These are phyloP conservation scores for Noctua comes DNA, from an alignment of 2,888 invertebrate species.

Conservation along the genomic window DNA sequence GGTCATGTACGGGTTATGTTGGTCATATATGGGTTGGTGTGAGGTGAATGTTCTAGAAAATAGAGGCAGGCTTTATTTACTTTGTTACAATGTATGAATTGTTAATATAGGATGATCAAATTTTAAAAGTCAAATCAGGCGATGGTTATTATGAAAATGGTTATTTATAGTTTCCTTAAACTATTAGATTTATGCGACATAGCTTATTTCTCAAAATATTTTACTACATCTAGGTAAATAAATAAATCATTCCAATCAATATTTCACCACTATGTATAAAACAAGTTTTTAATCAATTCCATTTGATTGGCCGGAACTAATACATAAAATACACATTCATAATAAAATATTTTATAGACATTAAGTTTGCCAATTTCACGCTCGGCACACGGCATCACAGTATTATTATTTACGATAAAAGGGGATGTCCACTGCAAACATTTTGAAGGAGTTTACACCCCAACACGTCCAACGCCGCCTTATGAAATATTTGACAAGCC, in stretches of 20 bases:
- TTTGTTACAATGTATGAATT: background rate
- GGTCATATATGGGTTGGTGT: background rate
- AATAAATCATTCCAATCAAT: slow-evolving; percentile 11
- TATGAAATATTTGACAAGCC: slow-evolving; percentile 48
- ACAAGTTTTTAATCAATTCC: slow-evolving; percentile 60
- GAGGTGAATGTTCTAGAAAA: background rate
- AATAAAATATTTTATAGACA: slow-evolving; percentile 19
- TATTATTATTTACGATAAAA: slow-evolving; percentile 29
- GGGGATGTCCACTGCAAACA: background rate
- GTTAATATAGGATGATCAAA: background rate
- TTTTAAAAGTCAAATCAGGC: background rate
- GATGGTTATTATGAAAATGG: background rate
- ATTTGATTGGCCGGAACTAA: slow-evolving; percentile 57
- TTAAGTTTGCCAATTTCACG: slow-evolving; percentile 43
- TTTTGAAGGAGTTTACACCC: slow-evolving; percentile 39
- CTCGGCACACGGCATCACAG: background rate
- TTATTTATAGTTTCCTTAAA: no score
- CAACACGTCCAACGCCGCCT: slow-evolving; percentile 1
- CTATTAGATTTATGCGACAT: no score
- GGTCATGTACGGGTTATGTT: background rate
- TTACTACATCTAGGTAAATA: background rate
- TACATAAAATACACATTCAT: slow-evolving; percentile 55
- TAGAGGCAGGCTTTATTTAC: background rate
- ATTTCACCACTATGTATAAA: slow-evolving; percentile 6
- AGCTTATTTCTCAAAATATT: background rate